A percentile compares a stretch with the other conserved stretches of the same genome.
These are phyloP conservation scores for Fistularia commersonii DNA, from an alignment of 2,797 vertebrate genomes.

Conservation along the genomic window DNA sequence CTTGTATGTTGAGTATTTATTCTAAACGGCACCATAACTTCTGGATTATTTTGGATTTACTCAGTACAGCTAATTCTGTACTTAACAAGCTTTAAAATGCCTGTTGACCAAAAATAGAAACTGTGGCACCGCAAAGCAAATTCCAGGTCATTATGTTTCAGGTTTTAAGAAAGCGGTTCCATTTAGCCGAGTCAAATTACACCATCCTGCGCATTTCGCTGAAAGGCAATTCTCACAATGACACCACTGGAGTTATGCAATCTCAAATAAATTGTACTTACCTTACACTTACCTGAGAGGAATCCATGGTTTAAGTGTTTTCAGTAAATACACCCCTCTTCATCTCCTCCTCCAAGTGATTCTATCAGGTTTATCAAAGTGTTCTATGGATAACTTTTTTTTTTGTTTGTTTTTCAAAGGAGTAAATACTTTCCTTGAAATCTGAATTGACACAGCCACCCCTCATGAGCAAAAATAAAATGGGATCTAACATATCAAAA, in stretches of 20 bases:
- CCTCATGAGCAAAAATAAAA: neutral
- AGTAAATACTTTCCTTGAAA: neutral
- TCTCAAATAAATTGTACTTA: conserved; percentile 42
- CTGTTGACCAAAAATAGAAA: conserved; percentile 34
- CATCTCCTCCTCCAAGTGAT: neutral
- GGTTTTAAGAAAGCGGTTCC: conserved; percentile 2
- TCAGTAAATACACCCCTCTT: conserved; percentile 15
- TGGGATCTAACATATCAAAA: neutral
- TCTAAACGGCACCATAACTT: neutral
- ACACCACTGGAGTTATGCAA: neutral
- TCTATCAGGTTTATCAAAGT: no score
- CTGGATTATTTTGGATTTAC: conserved; percentile 4
- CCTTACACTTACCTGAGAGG: conserved; percentile 59
- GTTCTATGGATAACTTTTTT: no score
- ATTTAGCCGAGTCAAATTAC: conserved; percentile 14
- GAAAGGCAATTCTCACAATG: conserved; percentile 13
- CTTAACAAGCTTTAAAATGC: conserved; percentile 33
- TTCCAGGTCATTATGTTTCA: conserved; percentile 19
- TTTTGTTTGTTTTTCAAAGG: neutral
- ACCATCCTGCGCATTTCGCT: conserved; percentile 5
- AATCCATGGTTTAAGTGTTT: no score
- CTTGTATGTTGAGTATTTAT: neutral
- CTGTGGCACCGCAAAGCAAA: conserved; percentile 10
- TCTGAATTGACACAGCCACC: no score
- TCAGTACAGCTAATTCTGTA: neutral